These are phyloP conservation scores for Mesoligia furuncula DNA, from an alignment of 2,888 invertebrate species.

Conservation along the genomic window DNA sequence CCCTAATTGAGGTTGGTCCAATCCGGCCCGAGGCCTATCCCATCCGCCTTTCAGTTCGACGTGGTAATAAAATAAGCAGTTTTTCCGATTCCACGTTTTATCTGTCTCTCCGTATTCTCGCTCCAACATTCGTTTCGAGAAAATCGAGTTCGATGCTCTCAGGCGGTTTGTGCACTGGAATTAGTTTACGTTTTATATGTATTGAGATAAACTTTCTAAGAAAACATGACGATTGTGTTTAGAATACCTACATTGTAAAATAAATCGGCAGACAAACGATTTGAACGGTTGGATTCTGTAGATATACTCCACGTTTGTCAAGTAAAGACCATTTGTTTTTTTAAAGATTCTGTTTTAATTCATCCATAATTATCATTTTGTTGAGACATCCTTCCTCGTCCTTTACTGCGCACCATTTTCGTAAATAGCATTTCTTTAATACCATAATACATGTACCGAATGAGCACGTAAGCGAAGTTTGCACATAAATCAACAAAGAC, in stretches of 20 bases:
- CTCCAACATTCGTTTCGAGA: conserved; percentile 78
- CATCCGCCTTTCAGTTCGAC: conserved; percentile 80
- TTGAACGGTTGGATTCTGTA: background rate
- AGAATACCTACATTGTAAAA: background rate
- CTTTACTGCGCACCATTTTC: conserved; percentile 39
- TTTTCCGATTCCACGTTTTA: conserved; percentile 87
- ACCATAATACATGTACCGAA: conserved; percentile 55
- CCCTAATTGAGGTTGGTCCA: conserved; percentile 81
- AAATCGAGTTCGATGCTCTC: conserved; percentile 80
- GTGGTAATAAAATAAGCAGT: conserved; percentile 89
- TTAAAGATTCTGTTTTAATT: background rate
- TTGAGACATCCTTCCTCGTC: background rate
- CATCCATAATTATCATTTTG: background rate
- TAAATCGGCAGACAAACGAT: background rate
- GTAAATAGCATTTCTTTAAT: conserved; percentile 62
- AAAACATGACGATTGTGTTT: conserved; percentile 3
- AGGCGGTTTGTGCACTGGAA: conserved; percentile 74
- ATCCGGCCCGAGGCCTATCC: conserved; percentile 79
- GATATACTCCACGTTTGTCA: background rate
- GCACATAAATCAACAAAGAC: conserved; percentile 69
- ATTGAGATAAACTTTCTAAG: conserved; percentile 18
- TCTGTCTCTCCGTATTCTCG: conserved; percentile 85
- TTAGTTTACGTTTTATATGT: conserved; percentile 71
- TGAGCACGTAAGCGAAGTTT: conserved; percentile 65
- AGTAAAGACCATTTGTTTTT: background rate